Conservation (phyloP, 2,888 invertebrate genomes). For the Eupeodes luniger region DNA sequence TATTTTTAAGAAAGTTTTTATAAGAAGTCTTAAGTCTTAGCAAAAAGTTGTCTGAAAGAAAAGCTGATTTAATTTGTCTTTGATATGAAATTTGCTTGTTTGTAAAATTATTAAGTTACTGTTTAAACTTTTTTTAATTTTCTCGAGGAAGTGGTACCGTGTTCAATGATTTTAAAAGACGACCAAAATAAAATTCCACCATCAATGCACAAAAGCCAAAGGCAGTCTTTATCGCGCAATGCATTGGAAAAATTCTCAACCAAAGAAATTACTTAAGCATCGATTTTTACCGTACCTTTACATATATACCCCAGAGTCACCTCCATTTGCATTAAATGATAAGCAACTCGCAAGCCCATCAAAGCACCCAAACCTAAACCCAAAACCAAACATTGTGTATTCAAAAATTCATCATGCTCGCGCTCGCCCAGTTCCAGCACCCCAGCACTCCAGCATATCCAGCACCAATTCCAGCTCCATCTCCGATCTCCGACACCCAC, state of each 20-base stretch:
- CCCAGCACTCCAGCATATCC: not conserved
- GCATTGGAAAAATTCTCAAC: slow-evolving; percentile 31
- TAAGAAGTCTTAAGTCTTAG: no score
- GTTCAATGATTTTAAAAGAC: not conserved
- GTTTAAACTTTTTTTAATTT: not conserved
- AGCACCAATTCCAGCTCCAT: not conserved
- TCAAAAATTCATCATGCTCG: slow-evolving; percentile 71
- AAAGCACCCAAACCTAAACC: slow-evolving; percentile 5
- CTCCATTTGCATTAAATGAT: slow-evolving; percentile 73
- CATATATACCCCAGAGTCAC: slow-evolving; percentile 33
- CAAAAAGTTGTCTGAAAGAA: no score
- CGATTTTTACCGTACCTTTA: slow-evolving; percentile 39
- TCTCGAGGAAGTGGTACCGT: not conserved
- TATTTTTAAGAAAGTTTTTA: no score
- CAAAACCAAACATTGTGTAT: slow-evolving; percentile 38
- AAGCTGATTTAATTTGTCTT: no score
- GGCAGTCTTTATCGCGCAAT: slow-evolving; percentile 52
- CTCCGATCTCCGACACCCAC: slow-evolving; percentile 40
- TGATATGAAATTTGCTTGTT: no score
- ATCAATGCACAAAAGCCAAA: not conserved
- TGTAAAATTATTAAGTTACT: no score
- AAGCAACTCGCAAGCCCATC: slow-evolving; percentile 45
- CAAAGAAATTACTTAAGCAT: slow-evolving; percentile 62
- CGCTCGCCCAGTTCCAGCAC: slow-evolving; percentile 44
- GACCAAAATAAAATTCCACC: not conserved